Percentiles rank a stretch among this genome's conserved stretches.
Evolutionary conservation across 2,113 vertebrate genomes (phyloP).

Genomic region (Hymenochirus boettgeri): DNA sequence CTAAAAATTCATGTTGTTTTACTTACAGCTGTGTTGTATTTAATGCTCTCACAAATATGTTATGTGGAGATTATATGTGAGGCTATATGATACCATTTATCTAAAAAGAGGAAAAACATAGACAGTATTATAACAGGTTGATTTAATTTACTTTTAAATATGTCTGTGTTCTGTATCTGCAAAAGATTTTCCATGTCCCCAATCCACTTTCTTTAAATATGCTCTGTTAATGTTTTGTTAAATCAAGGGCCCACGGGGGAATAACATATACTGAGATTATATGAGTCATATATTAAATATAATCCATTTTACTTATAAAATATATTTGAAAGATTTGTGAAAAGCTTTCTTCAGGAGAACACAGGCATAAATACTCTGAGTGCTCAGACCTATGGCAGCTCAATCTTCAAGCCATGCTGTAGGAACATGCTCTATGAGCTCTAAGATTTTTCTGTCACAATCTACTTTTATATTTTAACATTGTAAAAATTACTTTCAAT

Average conservation of each 20-base stretch:
- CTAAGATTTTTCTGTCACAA: no score
- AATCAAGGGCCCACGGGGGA: constrained; percentile 1
- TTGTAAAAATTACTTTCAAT: no score
- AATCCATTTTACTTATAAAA: no score
- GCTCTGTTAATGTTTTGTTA: background rate
- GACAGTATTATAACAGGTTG: constrained; percentile 45
- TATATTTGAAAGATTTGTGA: no score
- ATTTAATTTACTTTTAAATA: constrained; percentile 43
- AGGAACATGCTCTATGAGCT: no score
- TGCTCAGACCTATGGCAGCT: no score
- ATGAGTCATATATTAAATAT: background rate
- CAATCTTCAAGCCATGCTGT: no score
- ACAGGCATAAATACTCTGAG: no score
- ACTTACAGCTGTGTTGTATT: constrained; percentile 67
- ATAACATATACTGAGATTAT: background rate
- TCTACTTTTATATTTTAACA: no score
- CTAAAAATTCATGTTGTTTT: constrained; percentile 76
- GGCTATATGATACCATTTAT: constrained; percentile 64
- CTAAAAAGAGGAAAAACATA: constrained; percentile 48
- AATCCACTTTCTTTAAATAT: constrained; percentile 18
- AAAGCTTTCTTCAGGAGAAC: no score
- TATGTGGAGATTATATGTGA: constrained; percentile 65
- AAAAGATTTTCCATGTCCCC: constrained; percentile 21
- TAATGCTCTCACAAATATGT: constrained; percentile 76
- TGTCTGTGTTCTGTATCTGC: constrained; percentile 42